Evolutionary conservation across 2,888 invertebrate genomes (phyloP).

Genomic region (Ceriagrion tenellum): DNA sequence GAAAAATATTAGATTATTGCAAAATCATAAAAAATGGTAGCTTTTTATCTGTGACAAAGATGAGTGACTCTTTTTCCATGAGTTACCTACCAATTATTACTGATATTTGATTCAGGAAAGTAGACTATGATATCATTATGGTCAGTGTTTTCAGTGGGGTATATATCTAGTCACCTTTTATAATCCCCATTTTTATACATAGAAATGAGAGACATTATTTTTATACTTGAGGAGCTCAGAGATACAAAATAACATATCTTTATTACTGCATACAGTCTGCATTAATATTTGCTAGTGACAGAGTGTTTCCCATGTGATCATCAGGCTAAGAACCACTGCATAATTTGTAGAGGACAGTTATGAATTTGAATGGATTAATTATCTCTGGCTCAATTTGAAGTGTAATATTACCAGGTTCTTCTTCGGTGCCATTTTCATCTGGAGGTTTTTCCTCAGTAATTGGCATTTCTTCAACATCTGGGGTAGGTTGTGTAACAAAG

Average conservation of each 20-base stretch:
- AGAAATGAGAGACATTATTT: neutral
- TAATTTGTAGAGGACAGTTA: neutral
- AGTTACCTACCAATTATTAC: neutral
- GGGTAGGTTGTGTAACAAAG: conserved; percentile 80
- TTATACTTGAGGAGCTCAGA: neutral
- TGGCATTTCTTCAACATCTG: conserved; percentile 75
- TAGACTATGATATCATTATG: neutral
- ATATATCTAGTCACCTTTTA: neutral
- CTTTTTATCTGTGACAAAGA: neutral
- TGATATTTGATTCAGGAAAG: neutral
- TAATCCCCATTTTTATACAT: neutral
- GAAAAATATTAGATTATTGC: neutral
- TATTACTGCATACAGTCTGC: neutral
- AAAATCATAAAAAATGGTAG: neutral
- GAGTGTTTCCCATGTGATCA: neutral
- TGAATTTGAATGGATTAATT: neutral
- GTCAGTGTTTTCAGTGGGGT: neutral
- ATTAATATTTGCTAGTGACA: neutral
- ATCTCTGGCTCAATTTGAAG: neutral
- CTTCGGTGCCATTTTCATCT: conserved; percentile 31
- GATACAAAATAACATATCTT: neutral
- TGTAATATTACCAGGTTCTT: neutral
- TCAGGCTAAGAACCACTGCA: neutral
- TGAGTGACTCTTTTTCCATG: neutral
- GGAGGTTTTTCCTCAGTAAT: conserved; percentile 33